A percentile compares a stretch with the other conserved stretches of the same genome.
Conservation (phyloP, 2,888 invertebrate genomes). For the Rhagophthalmus giganteus region DNA sequence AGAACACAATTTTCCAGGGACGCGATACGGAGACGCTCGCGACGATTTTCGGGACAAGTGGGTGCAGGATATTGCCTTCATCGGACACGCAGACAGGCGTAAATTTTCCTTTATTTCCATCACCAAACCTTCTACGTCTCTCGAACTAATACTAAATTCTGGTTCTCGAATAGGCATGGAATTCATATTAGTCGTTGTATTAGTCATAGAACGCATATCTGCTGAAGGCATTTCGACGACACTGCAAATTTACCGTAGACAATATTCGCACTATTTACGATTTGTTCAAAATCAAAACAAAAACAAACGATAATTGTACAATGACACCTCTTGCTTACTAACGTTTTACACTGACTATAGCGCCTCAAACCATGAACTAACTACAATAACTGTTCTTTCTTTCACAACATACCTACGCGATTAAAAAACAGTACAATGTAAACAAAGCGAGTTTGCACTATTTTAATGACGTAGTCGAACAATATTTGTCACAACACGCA, state of each 20-base stretch:
- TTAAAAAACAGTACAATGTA: conserved; percentile 51
- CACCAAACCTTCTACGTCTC: conserved; percentile 67
- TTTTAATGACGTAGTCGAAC: no score
- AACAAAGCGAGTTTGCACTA: no score
- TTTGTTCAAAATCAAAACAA: conserved; percentile 23
- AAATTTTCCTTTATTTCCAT: conserved; percentile 69
- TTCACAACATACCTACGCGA: conserved; percentile 49
- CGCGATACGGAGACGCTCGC: conserved; percentile 60
- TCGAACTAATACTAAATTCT: conserved; percentile 54
- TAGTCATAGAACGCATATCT: conserved; percentile 48
- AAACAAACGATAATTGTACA: conserved; percentile 15
- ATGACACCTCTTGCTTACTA: conserved; percentile 18
- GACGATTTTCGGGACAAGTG: conserved; percentile 54
- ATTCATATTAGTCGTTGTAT: conserved; percentile 36
- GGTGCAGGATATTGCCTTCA: conserved; percentile 57
- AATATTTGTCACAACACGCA: no score
- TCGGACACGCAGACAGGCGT: conserved; percentile 55
- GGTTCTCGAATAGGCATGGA: conserved; percentile 39
- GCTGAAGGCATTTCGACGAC: conserved; percentile 50
- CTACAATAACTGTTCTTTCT: conserved; percentile 52
- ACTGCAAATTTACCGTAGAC: background rate
- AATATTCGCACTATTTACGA: conserved; percentile 13
- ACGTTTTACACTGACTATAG: conserved; percentile 25
- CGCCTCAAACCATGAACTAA: conserved; percentile 40
- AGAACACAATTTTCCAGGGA: conserved; percentile 55